phyloP scores from a whole-genome alignment of 2,113 vertebrate species.

The Tringa solitaria region DNA sequence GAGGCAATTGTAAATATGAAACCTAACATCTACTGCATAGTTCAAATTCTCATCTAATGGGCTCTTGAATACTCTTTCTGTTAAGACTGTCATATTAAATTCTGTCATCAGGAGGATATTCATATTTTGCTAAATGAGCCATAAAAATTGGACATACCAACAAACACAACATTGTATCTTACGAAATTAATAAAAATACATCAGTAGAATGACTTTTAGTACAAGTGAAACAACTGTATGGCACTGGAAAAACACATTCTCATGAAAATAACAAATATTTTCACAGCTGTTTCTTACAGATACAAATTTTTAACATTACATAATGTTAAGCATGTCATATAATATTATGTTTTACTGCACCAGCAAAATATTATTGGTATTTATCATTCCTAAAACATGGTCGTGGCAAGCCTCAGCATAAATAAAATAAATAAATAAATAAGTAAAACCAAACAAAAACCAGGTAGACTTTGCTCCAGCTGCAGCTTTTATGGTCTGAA shows the following conservation, averaged over 20 bases:
- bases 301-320: neutral
- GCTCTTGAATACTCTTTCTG: conserved; percentile 20
- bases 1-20: neutral
- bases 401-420: neutral
- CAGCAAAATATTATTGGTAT: neutral
- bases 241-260: neutral
- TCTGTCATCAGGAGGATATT: conserved; percentile 1
- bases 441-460: neutral
- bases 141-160: neutral
- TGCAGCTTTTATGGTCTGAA: neutral
- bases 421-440: neutral
- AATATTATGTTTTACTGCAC: neutral
- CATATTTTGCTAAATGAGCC: conserved; percentile 14
- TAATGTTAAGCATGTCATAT: neutral
- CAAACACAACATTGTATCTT: neutral
- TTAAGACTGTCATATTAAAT: neutral
- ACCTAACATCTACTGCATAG: neutral
- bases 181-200: conserved; percentile 3
- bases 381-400: neutral
- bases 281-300: neutral
- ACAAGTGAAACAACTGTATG: neutral
- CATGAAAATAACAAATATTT: conserved; percentile 7
- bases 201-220: neutral
- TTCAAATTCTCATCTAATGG: conserved; percentile 29
- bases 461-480: neutral